Base-by-base conservation (phyloP, 2,797 vertebrate species). In the Rhincodon typus region DNA sequence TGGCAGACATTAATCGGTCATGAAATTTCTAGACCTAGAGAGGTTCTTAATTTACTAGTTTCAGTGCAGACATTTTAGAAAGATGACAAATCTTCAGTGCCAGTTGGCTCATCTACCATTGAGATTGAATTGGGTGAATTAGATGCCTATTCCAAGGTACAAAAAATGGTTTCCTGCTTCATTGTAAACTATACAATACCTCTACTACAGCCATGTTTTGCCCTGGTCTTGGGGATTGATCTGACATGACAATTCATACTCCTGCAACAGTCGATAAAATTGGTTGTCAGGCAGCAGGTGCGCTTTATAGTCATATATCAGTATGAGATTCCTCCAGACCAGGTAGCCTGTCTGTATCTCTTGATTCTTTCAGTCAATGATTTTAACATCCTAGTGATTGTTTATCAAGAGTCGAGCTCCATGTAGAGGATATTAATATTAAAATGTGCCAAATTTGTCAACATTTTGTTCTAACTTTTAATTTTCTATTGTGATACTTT, bases 391-490 rank as follows among this genome's bases (percentile, higher is more conserved):
- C 38, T 21, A 42, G 38, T 84, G 79, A 42, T 23, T 46, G 27
- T 17, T 88, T 88, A 53, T 34, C 87, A 90, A 34, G 50, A 88
- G 53, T 91, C 34, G 10, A n/a, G 19, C 30, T 91, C 30, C n/a
- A 53, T 91, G 15, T 34, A 34, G 57, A 23, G 30, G 57, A 69
- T 27, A 94, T 27, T 70, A 38, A 42, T 27, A 5, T 72, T 72
- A 53, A 50, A 50, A 46, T 1, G 30, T 53, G 13, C 23, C 5
- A 95, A 50, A 50, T 69, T 95, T 53, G 94, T 27, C 69, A 27
- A 93, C 66, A 95, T 21, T 94, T 77, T 95, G 74, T 74, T 46
- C 46, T 50, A 94, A 50, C n/a, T 94, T 72, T 70, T 70, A 94
- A 95, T 95, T 77, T 95, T 25, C 46, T 53, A 53, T 34, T 70